Percentiles rank a stretch among this genome's conserved stretches.
Conservation (phyloP, 2,888 invertebrate species). For the Tachystola acroxantha region DNA sequence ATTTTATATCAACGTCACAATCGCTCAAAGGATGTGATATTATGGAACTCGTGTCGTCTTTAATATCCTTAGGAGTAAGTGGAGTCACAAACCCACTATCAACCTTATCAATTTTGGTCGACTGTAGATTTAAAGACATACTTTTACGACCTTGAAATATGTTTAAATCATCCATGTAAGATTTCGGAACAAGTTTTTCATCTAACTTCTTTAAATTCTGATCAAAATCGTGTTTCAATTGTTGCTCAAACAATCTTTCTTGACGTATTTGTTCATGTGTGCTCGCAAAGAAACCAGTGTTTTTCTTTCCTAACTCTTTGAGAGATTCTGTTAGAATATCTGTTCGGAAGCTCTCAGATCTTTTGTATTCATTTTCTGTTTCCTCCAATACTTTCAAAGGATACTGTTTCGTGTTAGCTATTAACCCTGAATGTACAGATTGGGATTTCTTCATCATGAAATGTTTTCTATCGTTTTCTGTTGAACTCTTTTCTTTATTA, state of each 20-base stretch:
- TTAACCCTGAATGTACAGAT: slow-evolving; percentile 64
- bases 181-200: slow-evolving; percentile 40
- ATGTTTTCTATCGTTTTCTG: slow-evolving; percentile 42
- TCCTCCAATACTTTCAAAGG: slow-evolving; percentile 75
- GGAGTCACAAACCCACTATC: slow-evolving; percentile 85
- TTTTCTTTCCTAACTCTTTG: slow-evolving; percentile 44
- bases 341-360: slow-evolving; percentile 47
- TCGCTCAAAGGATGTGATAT: slow-evolving; percentile 86
- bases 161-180: slow-evolving; percentile 48
- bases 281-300: slow-evolving; percentile 80
- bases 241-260: slow-evolving; percentile 73
- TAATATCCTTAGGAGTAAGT: slow-evolving; percentile 70
- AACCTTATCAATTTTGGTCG: slow-evolving; percentile 24
- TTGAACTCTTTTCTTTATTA: slow-evolving; percentile 28
- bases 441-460: slow-evolving; percentile 66
- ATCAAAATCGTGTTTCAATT: slow-evolving; percentile 67
- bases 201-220: slow-evolving; percentile 59
- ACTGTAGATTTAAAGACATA: slow-evolving; percentile 57
- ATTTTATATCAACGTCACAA: slow-evolving; percentile 88
- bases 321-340: slow-evolving; percentile 60
- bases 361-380: slow-evolving; percentile 52
- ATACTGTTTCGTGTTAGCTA: slow-evolving; percentile 45
- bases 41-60: slow-evolving; percentile 55
- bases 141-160: slow-evolving; percentile 53
- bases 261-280: slow-evolving; percentile 84